Conservation (phyloP, 2,113 vertebrate species). For the Ramphastos sulfuratus region DNA sequence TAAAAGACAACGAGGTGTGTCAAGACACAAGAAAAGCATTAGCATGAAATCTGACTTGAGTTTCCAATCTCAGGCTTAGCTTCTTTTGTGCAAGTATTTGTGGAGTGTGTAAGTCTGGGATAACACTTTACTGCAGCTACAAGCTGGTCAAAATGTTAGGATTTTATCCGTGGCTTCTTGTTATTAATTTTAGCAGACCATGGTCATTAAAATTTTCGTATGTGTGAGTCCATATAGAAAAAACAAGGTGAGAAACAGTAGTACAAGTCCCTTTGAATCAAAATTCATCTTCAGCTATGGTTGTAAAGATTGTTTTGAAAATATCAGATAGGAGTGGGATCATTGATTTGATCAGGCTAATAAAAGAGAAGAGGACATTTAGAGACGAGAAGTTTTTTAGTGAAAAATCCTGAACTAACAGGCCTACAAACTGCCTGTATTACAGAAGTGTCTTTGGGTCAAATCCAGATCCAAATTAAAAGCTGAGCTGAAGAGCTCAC, state of each 20-base stretch:
- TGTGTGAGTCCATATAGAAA: neutral
- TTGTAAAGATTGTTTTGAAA: constrained; percentile 17
- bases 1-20: neutral
- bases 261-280: neutral
- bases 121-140: neutral
- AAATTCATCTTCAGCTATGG: neutral
- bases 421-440: neutral
- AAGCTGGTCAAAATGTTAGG: neutral
- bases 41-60: neutral
- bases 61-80: neutral
- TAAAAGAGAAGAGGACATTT: neutral
- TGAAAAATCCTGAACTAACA: neutral
- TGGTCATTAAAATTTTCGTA: neutral
- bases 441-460: neutral
- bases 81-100: neutral
- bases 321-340: neutral
- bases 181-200: neutral
- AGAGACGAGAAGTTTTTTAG: neutral
- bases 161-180: neutral
- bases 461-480: constrained; percentile 28
- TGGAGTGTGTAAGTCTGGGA: neutral
- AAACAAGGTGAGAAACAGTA: neutral
- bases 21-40: neutral
- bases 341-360: neutral
- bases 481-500: neutral